Evolutionary conservation across 2,797 vertebrate genomes (phyloP), one percentile per base, ranked within the genome.

Genomic region (Echeneis naucrates): DNA sequence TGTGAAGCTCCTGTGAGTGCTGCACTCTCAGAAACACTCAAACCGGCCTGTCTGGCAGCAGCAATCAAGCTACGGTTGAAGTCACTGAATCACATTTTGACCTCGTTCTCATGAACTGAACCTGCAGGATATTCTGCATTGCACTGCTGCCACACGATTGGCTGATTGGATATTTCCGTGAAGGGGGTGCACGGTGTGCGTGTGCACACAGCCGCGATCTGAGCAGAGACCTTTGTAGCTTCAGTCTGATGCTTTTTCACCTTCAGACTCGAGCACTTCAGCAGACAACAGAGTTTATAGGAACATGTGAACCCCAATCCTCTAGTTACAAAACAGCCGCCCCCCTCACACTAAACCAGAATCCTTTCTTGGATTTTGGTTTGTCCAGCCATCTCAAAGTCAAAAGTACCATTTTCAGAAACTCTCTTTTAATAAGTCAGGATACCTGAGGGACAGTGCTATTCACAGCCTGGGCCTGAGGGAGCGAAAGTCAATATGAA

Each of bases 211-310:
- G 9, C 2, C 42, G 45, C 42, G 3, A 3, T 45, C 6, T 8
- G 86, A 87, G 81, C 81, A 87, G 77, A 72, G 83, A 87, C 81
- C 72, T 91, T 85, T 83, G 88, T 81, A 87, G 85, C 81, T 88
- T 89, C 85, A 88, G 85, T 86, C 80, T 88, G 86, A 89, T 85
- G 81, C 88, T 90, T 85, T 91, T 91, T 17, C 42, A n/a, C 19
- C 8, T 9, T 44, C 42, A 44, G 42, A 47, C n/a, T 47, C 45
- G 40, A 24, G 9, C n/a, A 32, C 38, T n/a, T 47, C 10, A 67
- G 11, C 14, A 35, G 27, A 17, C 38, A 26, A 17, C 8, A 45
- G n/a, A n/a, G 19, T 21, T 45, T 19, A 21, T 8, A 4, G 2
- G 23, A 32, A 23, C 4, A 42, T 45, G n/a, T 58, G 47, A 50